phyloP scores from a whole-genome alignment of 2,113 vertebrate genomes.

The Maccullochella peelii region DNA sequence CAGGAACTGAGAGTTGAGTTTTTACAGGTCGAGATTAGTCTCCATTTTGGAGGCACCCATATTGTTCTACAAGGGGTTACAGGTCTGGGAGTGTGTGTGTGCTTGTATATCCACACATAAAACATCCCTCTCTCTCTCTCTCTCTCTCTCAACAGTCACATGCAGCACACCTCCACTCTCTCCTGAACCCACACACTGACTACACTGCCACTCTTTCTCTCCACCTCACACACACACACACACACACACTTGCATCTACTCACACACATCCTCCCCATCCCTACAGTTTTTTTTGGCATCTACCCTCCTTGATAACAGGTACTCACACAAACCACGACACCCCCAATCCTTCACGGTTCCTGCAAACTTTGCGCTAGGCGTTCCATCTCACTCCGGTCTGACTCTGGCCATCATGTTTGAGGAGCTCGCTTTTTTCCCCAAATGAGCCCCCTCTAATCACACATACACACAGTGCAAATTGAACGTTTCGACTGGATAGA shows the following conservation, averaged over 20 bases:
- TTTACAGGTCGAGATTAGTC: slow-evolving; percentile 30
- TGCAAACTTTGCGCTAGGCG: slow-evolving; percentile 67
- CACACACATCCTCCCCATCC: slow-evolving; percentile 19
- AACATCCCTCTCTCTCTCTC: slow-evolving; percentile 31
- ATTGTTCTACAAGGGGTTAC: slow-evolving; percentile 39
- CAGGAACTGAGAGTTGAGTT: slow-evolving; percentile 11
- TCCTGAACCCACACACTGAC: slow-evolving; percentile 69
- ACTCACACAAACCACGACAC: slow-evolving; percentile 65
- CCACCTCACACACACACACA: slow-evolving; percentile 10
- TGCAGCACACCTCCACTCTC: slow-evolving; percentile 73
- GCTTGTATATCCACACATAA: slow-evolving; percentile 41
- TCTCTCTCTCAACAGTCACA: slow-evolving; percentile 65
- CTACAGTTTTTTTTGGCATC: slow-evolving; percentile 20
- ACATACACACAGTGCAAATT: slow-evolving; percentile 17
- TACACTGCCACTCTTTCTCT: slow-evolving; percentile 31
- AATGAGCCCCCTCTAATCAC: slow-evolving; percentile 24
- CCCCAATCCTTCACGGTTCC: slow-evolving; percentile 53
- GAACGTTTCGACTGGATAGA: slow-evolving; percentile 46
- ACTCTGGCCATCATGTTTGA: slow-evolving; percentile 39
- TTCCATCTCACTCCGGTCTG: slow-evolving; percentile 45
- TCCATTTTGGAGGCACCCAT: slow-evolving; percentile 53
- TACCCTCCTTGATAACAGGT: slow-evolving; percentile 37
- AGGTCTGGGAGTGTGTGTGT: slow-evolving; percentile 47
- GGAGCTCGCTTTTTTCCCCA: not conserved
- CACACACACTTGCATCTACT: not conserved